These are phyloP conservation scores for Hermaeophaga mercurialis DNA, from an alignment of 2,888 invertebrate genomes.

Conservation along the genomic window DNA sequence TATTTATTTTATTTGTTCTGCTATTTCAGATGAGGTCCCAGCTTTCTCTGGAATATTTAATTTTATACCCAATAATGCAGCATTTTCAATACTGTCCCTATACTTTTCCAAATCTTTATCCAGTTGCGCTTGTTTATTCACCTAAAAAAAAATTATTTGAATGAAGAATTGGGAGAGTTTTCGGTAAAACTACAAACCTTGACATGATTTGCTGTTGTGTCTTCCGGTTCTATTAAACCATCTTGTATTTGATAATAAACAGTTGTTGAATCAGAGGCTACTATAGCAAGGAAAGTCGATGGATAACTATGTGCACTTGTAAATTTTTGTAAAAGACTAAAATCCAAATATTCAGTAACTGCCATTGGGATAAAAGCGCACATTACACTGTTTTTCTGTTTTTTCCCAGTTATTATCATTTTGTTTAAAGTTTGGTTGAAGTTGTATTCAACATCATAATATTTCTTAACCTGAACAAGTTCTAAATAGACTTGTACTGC, in stretches of 20 bases:
- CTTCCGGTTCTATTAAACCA: slow-evolving; percentile 47
- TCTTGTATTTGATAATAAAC: slow-evolving; percentile 58
- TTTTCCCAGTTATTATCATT: slow-evolving; percentile 57
- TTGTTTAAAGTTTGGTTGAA: slow-evolving; percentile 54
- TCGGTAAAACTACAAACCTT: slow-evolving; percentile 45
- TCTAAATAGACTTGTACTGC: slow-evolving; percentile 63
- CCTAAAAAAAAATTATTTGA: background rate
- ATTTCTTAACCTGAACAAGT: slow-evolving; percentile 60
- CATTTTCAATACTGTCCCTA: background rate
- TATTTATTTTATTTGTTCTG: too few species aligned
- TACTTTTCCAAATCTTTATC: slow-evolving; percentile 2
- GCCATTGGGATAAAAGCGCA: slow-evolving; percentile 58
- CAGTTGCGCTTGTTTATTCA: background rate
- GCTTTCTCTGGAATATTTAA: background rate
- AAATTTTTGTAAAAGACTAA: slow-evolving; percentile 52
- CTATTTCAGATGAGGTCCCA: too few species aligned
- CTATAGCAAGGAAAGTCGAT: slow-evolving; percentile 52
- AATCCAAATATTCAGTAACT: slow-evolving; percentile 51
- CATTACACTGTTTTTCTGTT: slow-evolving; percentile 46
- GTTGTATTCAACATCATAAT: slow-evolving; percentile 59
- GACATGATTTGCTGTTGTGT: slow-evolving; percentile 41
- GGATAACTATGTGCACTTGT: slow-evolving; percentile 14
- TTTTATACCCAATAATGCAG: background rate
- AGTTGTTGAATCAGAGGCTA: slow-evolving; percentile 58
- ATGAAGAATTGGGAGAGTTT: too few species aligned